Evolutionary conservation across 2,888 invertebrate genomes (phyloP).

Genomic region (Caenorhabditis japonica): DNA sequence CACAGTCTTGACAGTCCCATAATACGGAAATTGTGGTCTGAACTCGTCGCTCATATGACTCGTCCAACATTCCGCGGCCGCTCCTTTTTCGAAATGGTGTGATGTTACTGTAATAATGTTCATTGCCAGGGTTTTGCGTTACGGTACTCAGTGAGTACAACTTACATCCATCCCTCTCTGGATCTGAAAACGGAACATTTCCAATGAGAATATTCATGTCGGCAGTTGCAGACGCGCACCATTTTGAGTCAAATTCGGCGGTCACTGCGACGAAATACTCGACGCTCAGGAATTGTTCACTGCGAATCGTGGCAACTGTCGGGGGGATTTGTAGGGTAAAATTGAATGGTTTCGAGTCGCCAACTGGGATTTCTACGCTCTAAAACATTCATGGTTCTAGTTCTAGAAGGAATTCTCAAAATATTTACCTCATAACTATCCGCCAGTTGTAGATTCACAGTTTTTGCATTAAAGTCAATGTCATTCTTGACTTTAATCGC

Average conservation of each 20-base stretch:
- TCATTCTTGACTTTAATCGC: too few species aligned
- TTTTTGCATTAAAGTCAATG: too few species aligned
- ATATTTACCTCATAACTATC: too few species aligned
- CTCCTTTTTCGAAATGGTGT: conserved; percentile 14
- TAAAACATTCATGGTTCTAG: too few species aligned
- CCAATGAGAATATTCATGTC: conserved; percentile 28
- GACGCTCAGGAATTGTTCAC: conserved; percentile 3
- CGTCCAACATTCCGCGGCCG: conserved; percentile 9
- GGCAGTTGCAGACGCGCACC: conserved; percentile 2
- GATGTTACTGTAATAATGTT: conserved; percentile 10
- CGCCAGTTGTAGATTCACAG: too few species aligned
- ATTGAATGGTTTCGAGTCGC: background rate
- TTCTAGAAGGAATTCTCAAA: too few species aligned
- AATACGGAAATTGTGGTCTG: conserved; percentile 14
- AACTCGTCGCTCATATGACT: conserved; percentile 3
- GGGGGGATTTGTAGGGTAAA: conserved; percentile 32
- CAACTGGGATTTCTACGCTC: conserved; percentile 6
- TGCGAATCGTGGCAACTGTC: conserved; percentile 18
- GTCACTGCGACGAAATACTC: conserved; percentile 27
- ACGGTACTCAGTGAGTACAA: background rate
- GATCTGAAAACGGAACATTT: conserved; percentile 7
- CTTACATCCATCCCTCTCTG: conserved; percentile 8
- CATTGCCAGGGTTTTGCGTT: too few species aligned
- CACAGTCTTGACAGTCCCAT: background rate
- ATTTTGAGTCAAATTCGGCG: background rate